Conservation (phyloP, 2,888 invertebrate species). For the Eremobia ochroleuca region DNA sequence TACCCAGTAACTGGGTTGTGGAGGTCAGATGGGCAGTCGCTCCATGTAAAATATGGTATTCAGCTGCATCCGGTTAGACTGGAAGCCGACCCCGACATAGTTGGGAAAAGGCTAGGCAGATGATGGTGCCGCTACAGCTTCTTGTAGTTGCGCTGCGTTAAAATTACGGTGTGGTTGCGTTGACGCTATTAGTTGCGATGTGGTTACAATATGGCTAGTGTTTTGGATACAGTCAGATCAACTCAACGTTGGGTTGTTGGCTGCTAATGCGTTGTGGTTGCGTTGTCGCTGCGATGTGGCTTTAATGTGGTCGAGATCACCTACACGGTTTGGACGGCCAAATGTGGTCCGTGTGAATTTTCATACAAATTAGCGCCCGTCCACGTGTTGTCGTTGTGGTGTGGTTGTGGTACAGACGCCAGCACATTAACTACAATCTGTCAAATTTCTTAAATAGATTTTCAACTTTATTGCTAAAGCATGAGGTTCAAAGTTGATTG, state of each 20-base stretch:
- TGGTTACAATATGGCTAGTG: background rate
- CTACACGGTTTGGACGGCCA: background rate
- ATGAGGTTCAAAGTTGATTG: too few species aligned
- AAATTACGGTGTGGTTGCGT: background rate
- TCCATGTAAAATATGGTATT: too few species aligned
- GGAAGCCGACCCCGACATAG: too few species aligned
- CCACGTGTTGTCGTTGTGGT: background rate
- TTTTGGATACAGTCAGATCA: background rate
- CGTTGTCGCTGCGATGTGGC: background rate
- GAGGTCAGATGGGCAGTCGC: too few species aligned
- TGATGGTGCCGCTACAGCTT: background rate
- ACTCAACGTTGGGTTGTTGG: background rate
- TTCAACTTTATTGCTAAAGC: too few species aligned
- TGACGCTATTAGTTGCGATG: too few species aligned
- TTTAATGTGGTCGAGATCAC: background rate
- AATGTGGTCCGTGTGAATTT: background rate
- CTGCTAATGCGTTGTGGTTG: background rate
- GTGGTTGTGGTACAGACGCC: background rate
- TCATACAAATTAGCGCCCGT: background rate
- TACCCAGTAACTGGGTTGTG: too few species aligned
- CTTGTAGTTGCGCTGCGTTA: background rate
- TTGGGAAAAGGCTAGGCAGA: too few species aligned
- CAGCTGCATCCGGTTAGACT: too few species aligned
- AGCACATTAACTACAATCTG: too few species aligned
- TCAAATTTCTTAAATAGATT: too few species aligned